Evolutionary conservation across 2,113 vertebrate species (phyloP).

Genomic region (Jaculus jaculus): DNA sequence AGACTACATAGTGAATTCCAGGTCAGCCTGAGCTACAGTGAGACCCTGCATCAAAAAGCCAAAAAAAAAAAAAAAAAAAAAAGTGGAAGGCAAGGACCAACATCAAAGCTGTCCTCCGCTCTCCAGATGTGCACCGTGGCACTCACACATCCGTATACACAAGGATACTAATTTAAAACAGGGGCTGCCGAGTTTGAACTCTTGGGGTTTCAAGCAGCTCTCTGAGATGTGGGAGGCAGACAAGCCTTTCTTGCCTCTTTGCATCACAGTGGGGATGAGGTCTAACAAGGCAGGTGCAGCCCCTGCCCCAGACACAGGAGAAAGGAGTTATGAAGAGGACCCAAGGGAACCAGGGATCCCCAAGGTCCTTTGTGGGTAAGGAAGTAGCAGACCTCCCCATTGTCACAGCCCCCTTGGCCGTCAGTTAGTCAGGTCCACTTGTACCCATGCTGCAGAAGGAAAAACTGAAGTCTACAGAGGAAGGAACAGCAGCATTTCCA

Average conservation of each 20-base stretch:
- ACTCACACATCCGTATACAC: no score
- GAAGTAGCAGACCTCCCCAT: background rate
- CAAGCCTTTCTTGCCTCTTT: background rate
- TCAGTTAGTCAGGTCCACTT: background rate
- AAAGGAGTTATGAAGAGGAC: background rate
- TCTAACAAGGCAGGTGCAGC: background rate
- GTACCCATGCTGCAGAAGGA: background rate
- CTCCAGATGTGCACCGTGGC: no score
- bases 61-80: no score
- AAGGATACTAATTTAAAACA: no score
- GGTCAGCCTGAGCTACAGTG: no score
- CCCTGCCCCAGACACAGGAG: background rate
- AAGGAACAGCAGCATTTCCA: background rate
- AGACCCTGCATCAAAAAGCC: no score
- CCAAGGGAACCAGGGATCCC: background rate
- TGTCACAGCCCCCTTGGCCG: background rate
- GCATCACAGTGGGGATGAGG: background rate
- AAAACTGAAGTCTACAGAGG: background rate
- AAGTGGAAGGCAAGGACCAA: no score
- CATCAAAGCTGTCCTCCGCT: no score
- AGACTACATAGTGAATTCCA: no score
- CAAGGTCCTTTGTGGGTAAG: background rate
- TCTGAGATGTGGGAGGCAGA: background rate
- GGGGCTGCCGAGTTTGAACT: background rate
- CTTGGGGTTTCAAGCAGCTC: background rate